Percentiles rank a stretch among this genome's conserved stretches.
These are phyloP conservation scores for Moxostoma hubbsi DNA, from an alignment of 2,797 vertebrate genomes.

Conservation along the genomic window DNA sequence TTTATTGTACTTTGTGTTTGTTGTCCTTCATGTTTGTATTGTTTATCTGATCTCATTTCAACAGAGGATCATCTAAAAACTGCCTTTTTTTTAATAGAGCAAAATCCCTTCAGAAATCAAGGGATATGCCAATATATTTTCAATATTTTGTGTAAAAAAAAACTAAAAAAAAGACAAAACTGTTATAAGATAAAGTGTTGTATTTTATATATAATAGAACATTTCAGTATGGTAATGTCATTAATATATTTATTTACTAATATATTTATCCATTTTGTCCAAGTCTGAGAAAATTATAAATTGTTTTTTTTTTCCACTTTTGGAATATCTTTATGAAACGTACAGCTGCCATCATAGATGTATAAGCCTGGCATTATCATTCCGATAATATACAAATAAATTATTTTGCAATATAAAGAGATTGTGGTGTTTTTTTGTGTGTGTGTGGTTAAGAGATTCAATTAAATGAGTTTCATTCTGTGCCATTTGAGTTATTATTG, in stretches of 20 bases:
- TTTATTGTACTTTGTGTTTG: constrained; percentile 54
- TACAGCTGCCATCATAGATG: constrained; percentile 79
- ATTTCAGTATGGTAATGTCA: constrained; percentile 95
- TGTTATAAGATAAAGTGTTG: constrained; percentile 87
- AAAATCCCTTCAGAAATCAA: constrained; percentile 75
- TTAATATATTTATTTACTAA: constrained; percentile 99
- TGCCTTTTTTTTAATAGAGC: constrained; percentile 77
- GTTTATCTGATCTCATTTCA: constrained; percentile 61
- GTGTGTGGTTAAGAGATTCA: no score
- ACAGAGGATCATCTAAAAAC: constrained; percentile 77
- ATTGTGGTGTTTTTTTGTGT: neutral
- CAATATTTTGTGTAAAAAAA: constrained; percentile 83
- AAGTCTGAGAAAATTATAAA: constrained; percentile 75
- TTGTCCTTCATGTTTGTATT: constrained; percentile 52
- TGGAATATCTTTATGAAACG: constrained; percentile 78
- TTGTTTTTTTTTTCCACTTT: constrained; percentile 68
- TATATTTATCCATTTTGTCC: constrained; percentile 98
- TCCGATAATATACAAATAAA: constrained; percentile 86
- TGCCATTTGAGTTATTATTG: no score
- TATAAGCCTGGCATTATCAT: constrained; percentile 79
- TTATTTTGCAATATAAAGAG: constrained; percentile 80
- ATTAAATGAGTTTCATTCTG: no score
- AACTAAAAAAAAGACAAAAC: constrained; percentile 77
- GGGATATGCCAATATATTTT: constrained; percentile 83
- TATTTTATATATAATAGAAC: constrained; percentile 90